phyloP scores from a whole-genome alignment of 2,888 invertebrate species.

The Nasonovia ribisnigri region DNA sequence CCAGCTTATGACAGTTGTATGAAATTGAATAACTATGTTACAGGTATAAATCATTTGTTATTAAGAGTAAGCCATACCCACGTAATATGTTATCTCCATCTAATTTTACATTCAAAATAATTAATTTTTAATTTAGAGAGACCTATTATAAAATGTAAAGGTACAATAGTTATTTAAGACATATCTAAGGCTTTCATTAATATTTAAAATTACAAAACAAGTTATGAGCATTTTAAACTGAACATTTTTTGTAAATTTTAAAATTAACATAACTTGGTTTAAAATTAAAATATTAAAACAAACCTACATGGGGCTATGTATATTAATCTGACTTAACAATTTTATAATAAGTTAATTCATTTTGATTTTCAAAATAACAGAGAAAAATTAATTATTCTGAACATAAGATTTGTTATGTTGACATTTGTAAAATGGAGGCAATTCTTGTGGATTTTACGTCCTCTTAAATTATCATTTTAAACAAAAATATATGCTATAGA shows the following conservation, averaged over 20 bases:
- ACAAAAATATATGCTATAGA: conserved; percentile 15
- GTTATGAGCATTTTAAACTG: neutral
- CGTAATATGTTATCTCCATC: neutral
- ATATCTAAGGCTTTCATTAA: neutral
- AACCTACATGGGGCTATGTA: neutral
- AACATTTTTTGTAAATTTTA: neutral
- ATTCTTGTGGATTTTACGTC: neutral
- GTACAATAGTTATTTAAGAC: neutral
- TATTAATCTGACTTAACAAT: too few relatives aligned
- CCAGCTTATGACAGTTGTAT: conserved; percentile 52
- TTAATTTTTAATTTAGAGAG: neutral
- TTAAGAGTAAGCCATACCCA: neutral
- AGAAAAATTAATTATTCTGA: neutral
- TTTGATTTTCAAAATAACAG: neutral
- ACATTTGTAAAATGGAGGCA: neutral
- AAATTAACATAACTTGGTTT: neutral
- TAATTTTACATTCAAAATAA: neutral
- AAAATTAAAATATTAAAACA: neutral
- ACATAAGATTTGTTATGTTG: neutral
- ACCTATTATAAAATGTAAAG: neutral
- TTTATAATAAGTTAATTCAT: neutral
- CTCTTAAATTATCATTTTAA: neutral
- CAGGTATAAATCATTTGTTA: conserved; percentile 28
- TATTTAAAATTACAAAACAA: neutral
- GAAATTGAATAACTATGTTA: conserved; percentile 58